Percentiles rank a stretch among this genome's conserved stretches.
These are phyloP conservation scores for Agrotis ipsilon DNA, from an alignment of 2,888 invertebrate genomes.

Conservation along the genomic window DNA sequence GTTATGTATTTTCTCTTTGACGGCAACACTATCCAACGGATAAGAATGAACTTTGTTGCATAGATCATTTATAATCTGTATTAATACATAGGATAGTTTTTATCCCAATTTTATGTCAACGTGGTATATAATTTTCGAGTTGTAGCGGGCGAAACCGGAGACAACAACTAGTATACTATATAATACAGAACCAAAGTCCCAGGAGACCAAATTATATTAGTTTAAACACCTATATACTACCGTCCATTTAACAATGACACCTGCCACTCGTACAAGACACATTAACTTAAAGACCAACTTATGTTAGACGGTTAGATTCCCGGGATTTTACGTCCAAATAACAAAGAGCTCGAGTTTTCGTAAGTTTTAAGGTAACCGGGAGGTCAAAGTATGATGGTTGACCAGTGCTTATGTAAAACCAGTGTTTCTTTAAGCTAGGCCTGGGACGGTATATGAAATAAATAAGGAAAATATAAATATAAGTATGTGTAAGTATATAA, in stretches of 20 bases:
- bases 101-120: too few species aligned
- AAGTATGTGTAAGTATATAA: too few species aligned
- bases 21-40: too few species aligned
- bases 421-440: conserved; percentile 6
- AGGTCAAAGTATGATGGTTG: conserved; percentile 26
- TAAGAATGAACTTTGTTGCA: too few species aligned
- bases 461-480: neutral
- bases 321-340: conserved; percentile 10
- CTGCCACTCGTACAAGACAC: neutral
- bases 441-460: neutral
- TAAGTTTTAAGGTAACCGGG: neutral
- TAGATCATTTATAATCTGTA: too few species aligned
- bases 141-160: too few species aligned
- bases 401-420: conserved; percentile 37
- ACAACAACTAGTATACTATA: neutral
- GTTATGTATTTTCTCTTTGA: too few species aligned
- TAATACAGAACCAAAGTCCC: conserved; percentile 15
- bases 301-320: conserved; percentile 7
- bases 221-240: conserved; percentile 24
- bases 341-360: conserved; percentile 18
- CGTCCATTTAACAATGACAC: conserved; percentile 9
- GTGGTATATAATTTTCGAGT: too few species aligned
- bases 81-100: too few species aligned
- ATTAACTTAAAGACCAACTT: conserved; percentile 29
- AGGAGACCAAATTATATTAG: conserved; percentile 35